phyloP scores from a whole-genome alignment of 1,140 invertebrate species.

The Zophobas atratus region DNA sequence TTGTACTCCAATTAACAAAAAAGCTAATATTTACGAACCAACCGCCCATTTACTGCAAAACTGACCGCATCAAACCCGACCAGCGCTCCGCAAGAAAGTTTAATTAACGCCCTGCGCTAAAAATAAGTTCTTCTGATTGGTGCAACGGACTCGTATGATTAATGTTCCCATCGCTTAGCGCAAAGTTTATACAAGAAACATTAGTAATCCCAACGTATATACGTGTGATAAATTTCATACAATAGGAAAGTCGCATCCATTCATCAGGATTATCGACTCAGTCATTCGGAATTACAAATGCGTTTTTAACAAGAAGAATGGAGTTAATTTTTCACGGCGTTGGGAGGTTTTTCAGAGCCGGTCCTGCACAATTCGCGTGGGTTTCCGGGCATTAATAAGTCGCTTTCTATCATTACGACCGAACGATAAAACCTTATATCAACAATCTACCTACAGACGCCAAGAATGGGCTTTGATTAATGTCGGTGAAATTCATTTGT shows the following conservation, averaged over 20 bases:
- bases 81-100: constrained; percentile 7
- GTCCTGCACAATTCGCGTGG: constrained; percentile 15
- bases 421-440: constrained; percentile 30
- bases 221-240: constrained; percentile 32
- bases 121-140: constrained; percentile 32
- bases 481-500: constrained; percentile 38
- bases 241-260: constrained; percentile 23
- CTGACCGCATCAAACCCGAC: background rate
- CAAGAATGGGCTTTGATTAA: constrained; percentile 25
- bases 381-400: constrained; percentile 30
- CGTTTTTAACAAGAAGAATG: constrained; percentile 36
- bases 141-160: constrained; percentile 30
- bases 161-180: constrained; percentile 15
- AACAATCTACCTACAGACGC: constrained; percentile 27
- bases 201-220: constrained; percentile 34
- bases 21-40: too few relatives aligned
- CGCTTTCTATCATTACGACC: constrained; percentile 35
- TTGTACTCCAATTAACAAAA: too few relatives aligned
- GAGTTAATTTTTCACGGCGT: constrained; percentile 34
- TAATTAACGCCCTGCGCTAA: constrained; percentile 22
- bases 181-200: constrained; percentile 37
- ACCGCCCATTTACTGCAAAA: too few relatives aligned
- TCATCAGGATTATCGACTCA: constrained; percentile 36
- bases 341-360: background rate
- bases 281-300: constrained; percentile 35